These are phyloP conservation scores for Erpobdella octoculata DNA, from an alignment of 2,888 invertebrate genomes.

Conservation along the genomic window DNA sequence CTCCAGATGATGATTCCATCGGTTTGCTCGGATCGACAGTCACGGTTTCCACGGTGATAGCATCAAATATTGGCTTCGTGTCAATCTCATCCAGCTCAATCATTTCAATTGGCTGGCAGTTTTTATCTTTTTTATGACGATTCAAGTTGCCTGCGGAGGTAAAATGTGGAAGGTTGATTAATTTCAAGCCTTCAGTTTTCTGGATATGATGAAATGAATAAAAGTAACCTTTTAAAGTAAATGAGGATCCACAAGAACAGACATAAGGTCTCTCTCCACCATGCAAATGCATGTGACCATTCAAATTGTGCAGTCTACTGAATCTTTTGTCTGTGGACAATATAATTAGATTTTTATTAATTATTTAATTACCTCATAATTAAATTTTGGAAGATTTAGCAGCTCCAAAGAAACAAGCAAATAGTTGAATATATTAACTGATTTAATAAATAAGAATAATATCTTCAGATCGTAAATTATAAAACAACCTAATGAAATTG, in stretches of 20 bases:
- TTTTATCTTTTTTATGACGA: constrained; percentile 49
- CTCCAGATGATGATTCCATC: constrained; percentile 14
- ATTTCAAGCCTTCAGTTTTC: background rate
- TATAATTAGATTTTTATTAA: too few species aligned
- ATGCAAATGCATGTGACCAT: constrained; percentile 53
- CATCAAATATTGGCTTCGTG: constrained; percentile 26
- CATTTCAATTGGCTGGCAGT: constrained; percentile 34
- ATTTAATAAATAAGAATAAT: too few species aligned
- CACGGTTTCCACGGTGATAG: constrained; percentile 15
- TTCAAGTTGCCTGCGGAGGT: constrained; percentile 46
- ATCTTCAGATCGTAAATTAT: too few species aligned
- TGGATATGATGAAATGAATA: background rate
- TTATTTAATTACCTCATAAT: too few species aligned
- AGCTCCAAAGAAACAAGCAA: too few species aligned
- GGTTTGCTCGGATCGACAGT: constrained; percentile 14
- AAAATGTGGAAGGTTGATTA: constrained; percentile 15
- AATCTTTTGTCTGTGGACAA: constrained; percentile 50
- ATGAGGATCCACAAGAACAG: constrained; percentile 52
- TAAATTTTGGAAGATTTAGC: too few species aligned
- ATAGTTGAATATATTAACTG: too few species aligned
- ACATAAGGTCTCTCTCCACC: constrained; percentile 49
- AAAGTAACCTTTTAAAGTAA: constrained; percentile 50
- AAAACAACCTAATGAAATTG: too few species aligned
- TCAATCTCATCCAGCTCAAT: constrained; percentile 27
- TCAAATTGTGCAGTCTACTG: constrained; percentile 51